These are phyloP conservation scores for Deladenus siricidicola DNA, from an alignment of 2,888 invertebrate genomes.

Conservation along the genomic window DNA sequence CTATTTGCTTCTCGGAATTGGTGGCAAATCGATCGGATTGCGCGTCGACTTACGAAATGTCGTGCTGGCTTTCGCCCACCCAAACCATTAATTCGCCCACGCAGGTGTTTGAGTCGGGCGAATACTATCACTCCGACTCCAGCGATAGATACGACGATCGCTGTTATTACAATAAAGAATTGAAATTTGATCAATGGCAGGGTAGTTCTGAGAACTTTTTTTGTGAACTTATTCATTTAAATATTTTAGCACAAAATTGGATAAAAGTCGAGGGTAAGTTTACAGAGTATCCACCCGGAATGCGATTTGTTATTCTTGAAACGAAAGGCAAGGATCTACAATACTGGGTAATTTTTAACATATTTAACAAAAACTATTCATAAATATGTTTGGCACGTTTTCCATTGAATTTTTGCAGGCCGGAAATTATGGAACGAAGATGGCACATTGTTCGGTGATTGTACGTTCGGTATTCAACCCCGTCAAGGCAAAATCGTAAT, in stretches of 20 bases:
- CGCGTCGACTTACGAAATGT: slow-evolving; percentile 4
- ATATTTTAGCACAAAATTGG: background rate
- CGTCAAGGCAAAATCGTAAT: too few species aligned
- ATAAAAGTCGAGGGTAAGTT: background rate
- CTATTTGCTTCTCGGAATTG: slow-evolving; percentile 5
- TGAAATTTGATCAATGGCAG: slow-evolving; percentile 2
- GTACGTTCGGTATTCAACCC: background rate
- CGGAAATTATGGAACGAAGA: slow-evolving; percentile 6
- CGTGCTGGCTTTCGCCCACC: background rate
- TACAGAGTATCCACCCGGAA: background rate
- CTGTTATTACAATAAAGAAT: background rate
- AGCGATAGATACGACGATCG: background rate
- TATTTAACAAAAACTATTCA: background rate
- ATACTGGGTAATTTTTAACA: background rate
- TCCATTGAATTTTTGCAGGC: background rate
- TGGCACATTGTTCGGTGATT: slow-evolving; percentile 6
- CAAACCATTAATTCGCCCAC: background rate
- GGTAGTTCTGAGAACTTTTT: background rate
- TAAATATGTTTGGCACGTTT: background rate
- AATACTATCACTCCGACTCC: background rate
- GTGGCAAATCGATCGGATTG: slow-evolving; percentile 1
- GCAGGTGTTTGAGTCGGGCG: too few species aligned
- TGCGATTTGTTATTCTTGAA: background rate
- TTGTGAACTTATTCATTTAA: background rate
- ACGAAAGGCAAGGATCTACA: slow-evolving; percentile 2